These are phyloP conservation scores for Melozone crissalis DNA, from an alignment of 2,113 vertebrate species.

Conservation along the genomic window DNA sequence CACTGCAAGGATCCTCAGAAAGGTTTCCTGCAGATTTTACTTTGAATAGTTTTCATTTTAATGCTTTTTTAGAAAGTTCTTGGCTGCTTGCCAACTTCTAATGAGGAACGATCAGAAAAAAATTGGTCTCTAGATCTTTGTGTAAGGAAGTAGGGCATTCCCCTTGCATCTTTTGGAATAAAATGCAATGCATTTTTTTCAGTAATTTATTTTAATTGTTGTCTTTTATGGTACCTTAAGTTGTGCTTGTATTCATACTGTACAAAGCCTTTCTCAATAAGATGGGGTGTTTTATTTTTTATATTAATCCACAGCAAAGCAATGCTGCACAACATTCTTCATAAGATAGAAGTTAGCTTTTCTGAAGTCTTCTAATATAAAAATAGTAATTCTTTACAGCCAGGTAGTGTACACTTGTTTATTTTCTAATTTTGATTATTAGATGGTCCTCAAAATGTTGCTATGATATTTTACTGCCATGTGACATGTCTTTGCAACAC, in stretches of 20 bases:
- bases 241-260: not conserved
- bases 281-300: not conserved
- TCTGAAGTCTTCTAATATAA: not conserved
- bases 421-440: not conserved
- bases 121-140: not conserved
- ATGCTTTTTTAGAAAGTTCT: not conserved
- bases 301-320: not conserved
- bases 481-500: not conserved
- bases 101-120: not conserved
- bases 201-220: not conserved
- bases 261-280: not conserved
- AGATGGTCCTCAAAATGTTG: not conserved
- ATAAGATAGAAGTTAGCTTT: not conserved
- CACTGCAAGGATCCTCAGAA: conserved; percentile 1
- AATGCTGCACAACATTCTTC: not conserved
- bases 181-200: not conserved
- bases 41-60: conserved; percentile 19
- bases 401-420: not conserved
- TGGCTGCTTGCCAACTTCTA: not conserved
- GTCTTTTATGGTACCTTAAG: not conserved
- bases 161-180: not conserved
- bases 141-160: not conserved
- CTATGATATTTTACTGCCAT: not conserved
- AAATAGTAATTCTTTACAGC: not conserved
- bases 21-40: conserved; percentile 10